Conservation (phyloP, 1,140 invertebrate species). For the Ruditapes philippinarum region DNA sequence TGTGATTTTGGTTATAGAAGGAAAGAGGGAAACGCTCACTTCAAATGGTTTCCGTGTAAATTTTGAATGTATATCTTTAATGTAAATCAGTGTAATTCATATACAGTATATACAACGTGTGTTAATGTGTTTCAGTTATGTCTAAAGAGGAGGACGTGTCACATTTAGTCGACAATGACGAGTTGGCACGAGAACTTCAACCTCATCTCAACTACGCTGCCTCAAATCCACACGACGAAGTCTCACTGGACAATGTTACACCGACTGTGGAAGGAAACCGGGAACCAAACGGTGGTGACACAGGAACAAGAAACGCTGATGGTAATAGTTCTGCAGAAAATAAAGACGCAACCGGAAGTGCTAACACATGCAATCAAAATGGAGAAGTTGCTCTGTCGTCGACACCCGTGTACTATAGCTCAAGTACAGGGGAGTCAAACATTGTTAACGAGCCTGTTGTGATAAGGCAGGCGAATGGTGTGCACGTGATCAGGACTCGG, state of each 20-base stretch:
- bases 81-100: too few species aligned
- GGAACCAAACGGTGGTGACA: too few species aligned
- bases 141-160: slow-evolving; percentile 37
- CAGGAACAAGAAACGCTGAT: too few species aligned
- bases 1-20: too few species aligned
- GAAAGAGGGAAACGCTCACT: too few species aligned
- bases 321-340: background rate
- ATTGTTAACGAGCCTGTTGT: slow-evolving; percentile 66
- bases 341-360: background rate
- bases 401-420: slow-evolving; percentile 65
- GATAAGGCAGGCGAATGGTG: slow-evolving; percentile 42
- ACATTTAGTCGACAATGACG: slow-evolving; percentile 42
- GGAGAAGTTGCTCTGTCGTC: background rate
- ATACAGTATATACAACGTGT: too few species aligned
- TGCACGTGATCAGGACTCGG: slow-evolving; percentile 63
- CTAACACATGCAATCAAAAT: background rate
- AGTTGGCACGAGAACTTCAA: slow-evolving; percentile 50
- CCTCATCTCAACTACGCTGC: slow-evolving; percentile 37
- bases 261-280: background rate
- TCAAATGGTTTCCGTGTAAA: too few species aligned
- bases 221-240: background rate
- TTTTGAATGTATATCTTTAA: too few species aligned
- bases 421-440: slow-evolving; percentile 44
- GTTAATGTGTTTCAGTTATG: slow-evolving; percentile 20
- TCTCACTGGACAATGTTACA: slow-evolving; percentile 13